Evolutionary conservation across 2,888 invertebrate species (phyloP), one percentile per base, ranked within the genome.

Genomic region (Hetaerina titia): DNA sequence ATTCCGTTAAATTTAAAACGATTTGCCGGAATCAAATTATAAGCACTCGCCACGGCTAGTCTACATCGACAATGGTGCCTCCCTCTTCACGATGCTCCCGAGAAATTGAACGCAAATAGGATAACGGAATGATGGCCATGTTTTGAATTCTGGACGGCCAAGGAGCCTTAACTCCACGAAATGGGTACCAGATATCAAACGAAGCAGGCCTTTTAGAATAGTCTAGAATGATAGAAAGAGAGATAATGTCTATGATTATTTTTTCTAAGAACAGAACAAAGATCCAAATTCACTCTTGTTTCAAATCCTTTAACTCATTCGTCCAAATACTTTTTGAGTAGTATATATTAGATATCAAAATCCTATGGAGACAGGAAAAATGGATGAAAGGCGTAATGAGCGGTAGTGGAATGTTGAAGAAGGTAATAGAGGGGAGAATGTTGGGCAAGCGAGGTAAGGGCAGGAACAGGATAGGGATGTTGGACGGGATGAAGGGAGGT

Each of bases 1-100:
- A 81, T 81, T 81, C 81, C 81, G 25, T 81, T 81, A 81, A 81
- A 81, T 81, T 81, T 81, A 81, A 81, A 81, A 81, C 81, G 81
- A 31, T 31, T 81, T 81, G 81, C 81, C 69, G 81, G 81, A 81
- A 81, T 81, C 25, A 81, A 81, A 81, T 81, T 81, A 81, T 81
- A 81, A 81, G 81, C 31, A 31, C 81, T 81, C 81, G 81, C 31
- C 81, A 31, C n/a, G 81, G 25, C 25, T 81, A 81, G 31, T 25
- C 81, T 31, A 31, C 81, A 81, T 13, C 81, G 31, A 81, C 81
- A 81, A 81, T 81, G 81, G 81, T 9, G 11, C 81, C 31, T 81
- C 31, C 31, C 31, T 13, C 81, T 81, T 60, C 81, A 31, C 25
- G 81, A 81, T 81, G 81, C n/a, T 81, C 81, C 13, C 81, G 81